Conservation (phyloP, 2,113 vertebrate genomes). For the Poicephalus meyeri region DNA sequence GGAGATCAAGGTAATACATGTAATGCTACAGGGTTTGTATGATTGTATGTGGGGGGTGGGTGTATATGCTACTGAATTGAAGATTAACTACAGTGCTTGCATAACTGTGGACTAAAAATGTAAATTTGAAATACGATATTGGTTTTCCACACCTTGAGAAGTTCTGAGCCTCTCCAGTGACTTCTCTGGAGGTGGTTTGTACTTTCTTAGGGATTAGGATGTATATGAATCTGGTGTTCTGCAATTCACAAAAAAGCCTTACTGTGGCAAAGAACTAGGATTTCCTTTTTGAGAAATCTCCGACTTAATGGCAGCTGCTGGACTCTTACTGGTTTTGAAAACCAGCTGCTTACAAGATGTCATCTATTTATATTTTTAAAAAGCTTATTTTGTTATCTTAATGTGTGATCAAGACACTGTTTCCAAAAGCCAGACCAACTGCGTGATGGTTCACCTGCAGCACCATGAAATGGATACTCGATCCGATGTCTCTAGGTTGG, state of each 20-base stretch:
- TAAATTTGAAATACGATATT: not conserved
- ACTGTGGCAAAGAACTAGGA: not conserved
- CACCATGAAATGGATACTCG: not conserved
- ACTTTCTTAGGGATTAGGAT: not conserved
- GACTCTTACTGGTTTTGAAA: not conserved
- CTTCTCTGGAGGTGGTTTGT: not conserved
- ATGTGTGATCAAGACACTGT: not conserved
- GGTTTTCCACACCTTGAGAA: not conserved
- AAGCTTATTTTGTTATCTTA: not conserved
- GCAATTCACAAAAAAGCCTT: not conserved
- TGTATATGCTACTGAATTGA: not conserved
- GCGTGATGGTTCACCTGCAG: not conserved
- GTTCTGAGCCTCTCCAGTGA: not conserved
- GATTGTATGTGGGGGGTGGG: too few relatives aligned
- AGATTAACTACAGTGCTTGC: not conserved
- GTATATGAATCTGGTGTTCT: not conserved
- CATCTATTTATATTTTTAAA: not conserved
- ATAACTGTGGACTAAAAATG: not conserved
- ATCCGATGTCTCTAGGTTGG: accelerated
- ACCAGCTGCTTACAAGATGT: not conserved
- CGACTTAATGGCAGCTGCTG: not conserved
- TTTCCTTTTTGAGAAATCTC: not conserved
- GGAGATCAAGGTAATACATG: slow-evolving; percentile 90
- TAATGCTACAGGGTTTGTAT: not conserved
- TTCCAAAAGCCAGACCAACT: not conserved